Percentiles rank a stretch among this genome's conserved stretches.
Evolutionary conservation across 1,140 invertebrate species (phyloP).

Genomic region (Helicoverpa zea): DNA sequence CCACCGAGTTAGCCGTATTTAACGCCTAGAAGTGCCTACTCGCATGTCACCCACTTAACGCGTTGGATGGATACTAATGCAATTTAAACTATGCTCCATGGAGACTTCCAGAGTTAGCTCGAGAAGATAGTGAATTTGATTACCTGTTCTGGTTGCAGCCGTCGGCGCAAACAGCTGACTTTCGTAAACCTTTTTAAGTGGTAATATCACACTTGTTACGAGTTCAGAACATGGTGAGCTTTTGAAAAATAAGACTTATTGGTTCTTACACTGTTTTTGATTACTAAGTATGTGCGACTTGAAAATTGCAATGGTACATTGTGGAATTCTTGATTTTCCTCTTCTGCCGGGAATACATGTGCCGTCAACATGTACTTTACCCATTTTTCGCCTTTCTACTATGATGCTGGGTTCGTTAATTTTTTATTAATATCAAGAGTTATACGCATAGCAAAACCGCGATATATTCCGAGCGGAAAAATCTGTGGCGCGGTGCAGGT

Average conservation of each 20-base stretch:
- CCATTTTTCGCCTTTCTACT: background rate
- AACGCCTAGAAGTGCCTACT: background rate
- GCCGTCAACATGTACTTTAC: background rate
- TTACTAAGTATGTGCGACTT: no score
- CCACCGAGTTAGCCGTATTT: background rate
- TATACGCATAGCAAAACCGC: no score
- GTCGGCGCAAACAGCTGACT: conserved; percentile 13
- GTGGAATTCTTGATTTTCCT: no score
- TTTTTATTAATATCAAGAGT: no score
- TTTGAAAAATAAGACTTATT: background rate
- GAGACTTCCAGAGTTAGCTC: conserved; percentile 7
- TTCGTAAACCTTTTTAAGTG: conserved; percentile 38
- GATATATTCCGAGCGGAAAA: no score
- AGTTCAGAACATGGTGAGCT: background rate
- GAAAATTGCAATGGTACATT: no score
- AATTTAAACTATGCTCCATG: conserved; percentile 18
- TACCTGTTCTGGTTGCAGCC: conserved; percentile 26
- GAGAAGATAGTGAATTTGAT: background rate
- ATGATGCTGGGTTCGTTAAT: no score
- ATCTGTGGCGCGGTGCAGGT: no score
- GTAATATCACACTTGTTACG: conserved; percentile 19
- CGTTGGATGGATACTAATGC: conserved; percentile 18
- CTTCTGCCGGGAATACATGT: no score
- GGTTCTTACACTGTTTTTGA: no score
- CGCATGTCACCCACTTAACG: background rate